These are phyloP conservation scores for Macrotus californicus DNA, from an alignment of 2,113 vertebrate species.

Conservation along the genomic window DNA sequence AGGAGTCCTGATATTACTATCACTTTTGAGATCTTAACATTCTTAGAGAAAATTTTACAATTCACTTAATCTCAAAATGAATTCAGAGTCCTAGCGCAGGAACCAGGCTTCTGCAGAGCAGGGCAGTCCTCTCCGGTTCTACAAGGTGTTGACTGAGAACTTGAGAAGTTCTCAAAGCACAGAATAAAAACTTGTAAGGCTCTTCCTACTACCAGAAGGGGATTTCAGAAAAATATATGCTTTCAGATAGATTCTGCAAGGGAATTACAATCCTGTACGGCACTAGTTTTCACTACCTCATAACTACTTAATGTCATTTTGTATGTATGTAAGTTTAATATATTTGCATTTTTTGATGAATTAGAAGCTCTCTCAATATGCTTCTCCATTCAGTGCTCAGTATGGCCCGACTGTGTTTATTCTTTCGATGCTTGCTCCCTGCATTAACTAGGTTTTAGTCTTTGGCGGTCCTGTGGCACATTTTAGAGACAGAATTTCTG, in stretches of 20 bases:
- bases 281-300: conserved; percentile 24
- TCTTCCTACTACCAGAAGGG: conserved; percentile 40
- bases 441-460: not conserved
- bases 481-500: not conserved
- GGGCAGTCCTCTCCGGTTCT: conserved; percentile 13
- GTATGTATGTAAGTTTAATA: not conserved
- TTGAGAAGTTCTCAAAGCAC: conserved; percentile 57
- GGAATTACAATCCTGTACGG: not conserved
- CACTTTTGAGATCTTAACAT: not conserved
- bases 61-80: not conserved
- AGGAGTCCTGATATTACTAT: conserved; percentile 17
- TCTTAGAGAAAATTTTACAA: conserved; percentile 17
- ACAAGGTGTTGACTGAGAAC: conserved; percentile 52
- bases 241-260: not conserved
- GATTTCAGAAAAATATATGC: not conserved
- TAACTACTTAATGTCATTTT: conserved; percentile 24
- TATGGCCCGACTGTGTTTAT: not conserved
- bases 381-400: not conserved
- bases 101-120: not conserved
- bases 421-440: not conserved
- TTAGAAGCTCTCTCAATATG: not conserved
- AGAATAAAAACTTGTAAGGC: conserved; percentile 38
- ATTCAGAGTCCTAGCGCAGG: not conserved
- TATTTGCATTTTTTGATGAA: not conserved
- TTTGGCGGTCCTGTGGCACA: not conserved